A percentile compares a stretch with the other conserved stretches of the same genome.
phyloP scores from a whole-genome alignment of 2,113 vertebrate species.

The chimpanzee (Pan troglodytes) region NHGRI_mPanTro3-v2.1_pri NC_072415.2:85106001-85106500 shows the following conservation, averaged over 20 bases:
- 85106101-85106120: background rate
- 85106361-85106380: background rate
- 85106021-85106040: background rate
- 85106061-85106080: background rate
- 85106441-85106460: background rate
- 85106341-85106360: background rate
- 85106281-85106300: background rate
- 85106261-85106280: background rate
- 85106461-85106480: background rate
- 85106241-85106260: background rate
- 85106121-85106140: no score
- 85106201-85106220: background rate
- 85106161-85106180: background rate
- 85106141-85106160: fast-evolving
- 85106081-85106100: background rate
- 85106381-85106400: background rate
- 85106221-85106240: background rate
- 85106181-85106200: background rate
- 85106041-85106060: background rate
- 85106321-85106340: background rate
- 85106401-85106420: background rate
- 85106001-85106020: background rate
- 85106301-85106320: no score
- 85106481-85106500: no score
- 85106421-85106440: background rate